Base-by-base conservation (phyloP, 2,888 invertebrate species). In the Cancer borealis region DNA sequence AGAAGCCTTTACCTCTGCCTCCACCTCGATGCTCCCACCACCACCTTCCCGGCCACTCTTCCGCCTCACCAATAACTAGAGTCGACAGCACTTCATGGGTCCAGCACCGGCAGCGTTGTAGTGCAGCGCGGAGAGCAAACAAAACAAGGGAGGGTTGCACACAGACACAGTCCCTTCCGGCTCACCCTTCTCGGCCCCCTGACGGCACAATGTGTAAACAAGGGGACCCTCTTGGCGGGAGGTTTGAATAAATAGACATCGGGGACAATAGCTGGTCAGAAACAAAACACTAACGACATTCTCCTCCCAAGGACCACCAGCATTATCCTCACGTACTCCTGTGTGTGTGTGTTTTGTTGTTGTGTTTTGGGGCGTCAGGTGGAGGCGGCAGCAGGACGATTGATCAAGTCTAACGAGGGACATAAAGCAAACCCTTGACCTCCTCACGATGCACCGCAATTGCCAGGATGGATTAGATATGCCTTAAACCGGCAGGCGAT, bases 251-350 rank as follows among this genome's bases (percentile, higher is more conserved):
- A 94, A 94, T 94, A 94, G 94, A 94, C 92, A 94, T 94, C 54
- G 94, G 89, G 94, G 94, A 94, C 94, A 94, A 94, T 94, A 92
- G 94, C 94, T 79, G 94, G 94, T 94, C 94, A 94, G 94, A 94
- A 94, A 94, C 94, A 94, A 94, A 94, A 94, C 94, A 92, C 94
- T 94, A 94, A 94, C 94, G 92, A 92, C 94, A 92, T 92, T 89
- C 92, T 90, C 79, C 94, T 89, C 92, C 88, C 54, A 49, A 12
- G 92, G 94, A 94, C 94, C 94, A 94, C 94, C 94, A 89, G 92
- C 94, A 94, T 89, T 88, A 94, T 73, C 84, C 84, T 92, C 88
- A 87, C 26, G 47, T 47, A 91, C 66, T 47, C 92, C 66, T 66
- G 46, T 73, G 54, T 45, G 84, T 45, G 84, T 45, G 54, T 54